These are phyloP conservation scores for Hycleus cichorii DNA, from an alignment of 1,140 invertebrate genomes.

Conservation along the genomic window DNA sequence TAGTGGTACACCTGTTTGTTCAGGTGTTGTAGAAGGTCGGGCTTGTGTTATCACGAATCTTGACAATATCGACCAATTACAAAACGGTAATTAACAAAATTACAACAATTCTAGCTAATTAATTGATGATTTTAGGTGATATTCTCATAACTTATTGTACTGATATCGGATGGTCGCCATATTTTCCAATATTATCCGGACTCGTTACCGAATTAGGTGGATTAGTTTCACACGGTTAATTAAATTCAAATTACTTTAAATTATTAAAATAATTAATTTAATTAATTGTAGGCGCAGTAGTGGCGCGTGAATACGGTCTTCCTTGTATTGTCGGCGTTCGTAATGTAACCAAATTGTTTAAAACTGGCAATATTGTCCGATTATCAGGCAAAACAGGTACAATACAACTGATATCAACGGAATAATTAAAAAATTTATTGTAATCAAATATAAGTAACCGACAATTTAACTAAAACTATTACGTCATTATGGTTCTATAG, in stretches of 20 bases:
- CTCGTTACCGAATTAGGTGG: conserved; percentile 81
- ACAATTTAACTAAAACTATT: too few species aligned
- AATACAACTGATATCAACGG: not conserved
- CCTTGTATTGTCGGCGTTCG: conserved; percentile 72
- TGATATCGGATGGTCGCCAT: conserved; percentile 82
- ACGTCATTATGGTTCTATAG: too few species aligned
- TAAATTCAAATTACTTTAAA: not conserved
- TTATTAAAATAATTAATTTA: not conserved
- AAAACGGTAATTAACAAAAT: conserved; percentile 22
- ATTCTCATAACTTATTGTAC: conserved; percentile 70
- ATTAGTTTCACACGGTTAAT: conserved; percentile 70
- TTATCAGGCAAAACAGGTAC: conserved; percentile 40
- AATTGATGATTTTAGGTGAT: not conserved
- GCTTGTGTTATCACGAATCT: conserved; percentile 61
- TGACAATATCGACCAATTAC: conserved; percentile 34
- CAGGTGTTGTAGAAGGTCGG: conserved; percentile 55
- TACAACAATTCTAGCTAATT: not conserved
- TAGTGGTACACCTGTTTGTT: conserved; percentile 62
- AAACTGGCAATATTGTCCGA: conserved; percentile 54
- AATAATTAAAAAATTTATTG: too few species aligned
- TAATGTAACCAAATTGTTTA: conserved; percentile 58
- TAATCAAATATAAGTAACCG: too few species aligned
- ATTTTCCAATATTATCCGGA: conserved; percentile 72
- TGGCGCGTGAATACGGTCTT: conserved; percentile 80
- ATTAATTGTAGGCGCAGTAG: conserved; percentile 61